Conservation (phyloP, 2,797 vertebrate species). For the Enteromius viviparus region DNA sequence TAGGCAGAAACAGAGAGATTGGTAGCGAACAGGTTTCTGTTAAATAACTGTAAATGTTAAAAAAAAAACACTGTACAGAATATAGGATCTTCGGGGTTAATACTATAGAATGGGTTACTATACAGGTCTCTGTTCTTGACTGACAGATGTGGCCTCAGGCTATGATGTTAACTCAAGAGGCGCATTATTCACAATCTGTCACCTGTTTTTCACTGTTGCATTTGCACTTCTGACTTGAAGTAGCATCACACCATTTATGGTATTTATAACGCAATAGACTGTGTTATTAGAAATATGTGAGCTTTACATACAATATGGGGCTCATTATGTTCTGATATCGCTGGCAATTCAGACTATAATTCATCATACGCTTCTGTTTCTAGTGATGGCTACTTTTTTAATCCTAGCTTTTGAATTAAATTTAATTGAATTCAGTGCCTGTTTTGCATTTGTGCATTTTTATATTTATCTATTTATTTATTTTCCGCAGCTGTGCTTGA, state of each 20-base stretch:
- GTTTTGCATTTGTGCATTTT: background rate
- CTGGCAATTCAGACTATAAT: background rate
- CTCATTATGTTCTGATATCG: background rate
- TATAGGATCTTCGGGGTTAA: background rate
- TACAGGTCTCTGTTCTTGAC: conserved; percentile 3
- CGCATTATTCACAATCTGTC: background rate
- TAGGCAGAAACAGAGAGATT: background rate
- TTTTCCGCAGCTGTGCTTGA: conserved; percentile 20
- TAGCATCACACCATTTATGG: conserved; percentile 14
- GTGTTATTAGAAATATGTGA: background rate
- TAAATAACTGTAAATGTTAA: background rate
- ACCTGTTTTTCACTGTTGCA: conserved; percentile 17
- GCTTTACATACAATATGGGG: background rate
- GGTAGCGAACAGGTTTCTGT: background rate
- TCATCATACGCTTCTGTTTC: background rate
- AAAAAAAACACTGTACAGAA: background rate
- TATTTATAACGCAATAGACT: background rate
- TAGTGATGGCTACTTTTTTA: background rate
- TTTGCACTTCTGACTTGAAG: background rate
- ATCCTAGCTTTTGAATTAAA: background rate
- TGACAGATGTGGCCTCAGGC: conserved; percentile 10
- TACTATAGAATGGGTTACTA: background rate
- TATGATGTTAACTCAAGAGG: background rate
- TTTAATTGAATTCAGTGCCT: background rate
- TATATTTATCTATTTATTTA: no score